Conservation (phyloP, 2,888 invertebrate genomes). For the Chrysopilus asiliformis region DNA sequence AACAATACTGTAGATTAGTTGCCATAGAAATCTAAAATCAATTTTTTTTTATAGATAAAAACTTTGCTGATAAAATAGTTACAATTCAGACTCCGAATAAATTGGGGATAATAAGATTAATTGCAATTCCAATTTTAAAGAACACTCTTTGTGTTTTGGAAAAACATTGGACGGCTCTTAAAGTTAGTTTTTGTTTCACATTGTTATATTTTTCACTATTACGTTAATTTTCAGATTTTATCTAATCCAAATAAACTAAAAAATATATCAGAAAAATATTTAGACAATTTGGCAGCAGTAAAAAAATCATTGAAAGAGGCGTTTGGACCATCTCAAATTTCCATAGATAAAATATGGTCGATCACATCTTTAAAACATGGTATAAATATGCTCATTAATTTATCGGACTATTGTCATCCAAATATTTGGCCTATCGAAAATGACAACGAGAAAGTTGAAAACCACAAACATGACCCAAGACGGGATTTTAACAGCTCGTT, state of each 20-base stretch:
- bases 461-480: slow-evolving; percentile 37
- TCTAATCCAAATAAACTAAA: slow-evolving; percentile 20
- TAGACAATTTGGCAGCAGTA: slow-evolving; percentile 33
- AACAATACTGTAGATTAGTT: too few relatives aligned
- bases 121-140: slow-evolving; percentile 63
- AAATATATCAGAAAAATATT: slow-evolving; percentile 26
- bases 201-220: too few relatives aligned
- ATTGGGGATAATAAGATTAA: slow-evolving; percentile 54
- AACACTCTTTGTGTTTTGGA: slow-evolving; percentile 58
- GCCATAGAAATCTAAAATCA: too few relatives aligned
- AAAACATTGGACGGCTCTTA: too few relatives aligned
- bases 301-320: slow-evolving; percentile 43
- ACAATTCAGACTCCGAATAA: slow-evolving; percentile 56
- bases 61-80: slow-evolving; percentile 41
- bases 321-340: too few relatives aligned
- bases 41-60: slow-evolving; percentile 32
- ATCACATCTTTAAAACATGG: slow-evolving; percentile 84
- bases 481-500: slow-evolving; percentile 62
- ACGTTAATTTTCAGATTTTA: too few relatives aligned
- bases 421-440: slow-evolving; percentile 39
- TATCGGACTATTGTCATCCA: slow-evolving; percentile 50
- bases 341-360: slow-evolving; percentile 74
- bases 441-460: slow-evolving; percentile 29
- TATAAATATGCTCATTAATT: slow-evolving; percentile 79
- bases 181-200: too few relatives aligned